These are phyloP conservation scores for Lota lota DNA, from an alignment of 2,113 vertebrate species.

Conservation along the genomic window DNA sequence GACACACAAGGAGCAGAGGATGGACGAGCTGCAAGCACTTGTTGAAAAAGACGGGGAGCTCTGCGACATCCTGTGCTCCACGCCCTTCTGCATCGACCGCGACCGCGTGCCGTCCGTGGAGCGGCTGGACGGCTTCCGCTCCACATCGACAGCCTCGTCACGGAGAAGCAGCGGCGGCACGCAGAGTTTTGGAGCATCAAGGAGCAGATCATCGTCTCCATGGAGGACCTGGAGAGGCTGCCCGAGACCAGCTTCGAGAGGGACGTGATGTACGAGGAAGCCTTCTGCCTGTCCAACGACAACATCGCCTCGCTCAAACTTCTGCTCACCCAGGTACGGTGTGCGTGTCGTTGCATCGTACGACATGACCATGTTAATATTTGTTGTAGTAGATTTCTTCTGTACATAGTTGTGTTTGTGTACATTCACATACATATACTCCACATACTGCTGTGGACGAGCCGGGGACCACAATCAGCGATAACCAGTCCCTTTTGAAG, in stretches of 20 bases:
- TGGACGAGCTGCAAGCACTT: constrained; percentile 79
- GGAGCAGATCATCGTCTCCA: constrained; percentile 77
- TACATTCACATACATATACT: neutral
- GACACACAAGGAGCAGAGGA: constrained; percentile 83
- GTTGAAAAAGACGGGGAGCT: constrained; percentile 79
- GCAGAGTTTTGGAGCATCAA: constrained; percentile 80
- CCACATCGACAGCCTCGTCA: constrained; percentile 66
- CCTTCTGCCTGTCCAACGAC: constrained; percentile 84
- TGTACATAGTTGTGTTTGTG: neutral
- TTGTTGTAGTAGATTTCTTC: no score
- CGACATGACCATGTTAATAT: no score
- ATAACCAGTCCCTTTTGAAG: no score
- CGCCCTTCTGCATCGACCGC: constrained; percentile 55
- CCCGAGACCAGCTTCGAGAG: constrained; percentile 87
- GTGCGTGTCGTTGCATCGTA: no score
- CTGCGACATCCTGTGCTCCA: constrained; percentile 79
- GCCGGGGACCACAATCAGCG: no score
- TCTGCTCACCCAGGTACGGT: constrained; percentile 80
- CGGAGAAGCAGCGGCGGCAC: constrained; percentile 81
- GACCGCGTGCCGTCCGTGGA: constrained; percentile 74
- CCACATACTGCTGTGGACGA: no score
- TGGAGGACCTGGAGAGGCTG: constrained; percentile 84
- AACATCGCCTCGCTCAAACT: constrained; percentile 81
- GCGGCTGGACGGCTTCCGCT: constrained; percentile 76
- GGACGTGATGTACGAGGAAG: constrained; percentile 84